Evolutionary conservation across 2,113 vertebrate species (phyloP), one percentile per base, ranked within the genome.

Genomic region (Planiliza haematocheilus): DNA sequence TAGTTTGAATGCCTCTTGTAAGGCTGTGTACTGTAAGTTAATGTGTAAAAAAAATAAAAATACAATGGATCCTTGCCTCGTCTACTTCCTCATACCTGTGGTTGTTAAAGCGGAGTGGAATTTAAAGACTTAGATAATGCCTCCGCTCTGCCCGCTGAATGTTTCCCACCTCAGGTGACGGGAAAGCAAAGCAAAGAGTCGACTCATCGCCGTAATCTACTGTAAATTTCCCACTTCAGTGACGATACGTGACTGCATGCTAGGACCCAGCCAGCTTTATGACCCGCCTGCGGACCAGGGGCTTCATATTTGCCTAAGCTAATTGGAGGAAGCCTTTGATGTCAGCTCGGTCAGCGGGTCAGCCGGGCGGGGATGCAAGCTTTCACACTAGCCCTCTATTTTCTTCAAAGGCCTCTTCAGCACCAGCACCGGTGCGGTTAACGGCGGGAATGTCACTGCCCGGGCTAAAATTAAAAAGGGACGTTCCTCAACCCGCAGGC

Each of bases 251-350:
- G 37, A 24, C 62, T 58, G 57, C 41, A 42, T 66, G 61, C 2
- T 7, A 57, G 46, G 4, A 52, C n/a, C 37, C 59, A 41, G 18
- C 0, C 51, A 9, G 60, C 58, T 45, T 37, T 42, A 62, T 20
- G 18, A 9, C 30, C 78, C 49, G 68, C 49, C 57, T 55, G 42
- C 56, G 34, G 68, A 77, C 38, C 45, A 24, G 37, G 38, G 57
- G 60, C 56, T 30, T 18, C n/a, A 14, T 79, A 65, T 92, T 89
- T 91, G 81, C 64, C 55, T 38, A 73, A 62, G 53, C 58, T 88
- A 89, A 92, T 79, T 89, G 74, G 75, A 30, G 72, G 48, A 75
- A 74, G 51, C 81, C 62, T 91, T 90, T 90, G 87, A 88, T 87
- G 84, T 86, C 68, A 46, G 60, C 7, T 0, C 2, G 41, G 56